A percentile compares a stretch with the other conserved stretches of the same genome.
These are phyloP conservation scores for Catagonus wagneri DNA, from an alignment of 2,113 vertebrate species.

Conservation along the genomic window DNA sequence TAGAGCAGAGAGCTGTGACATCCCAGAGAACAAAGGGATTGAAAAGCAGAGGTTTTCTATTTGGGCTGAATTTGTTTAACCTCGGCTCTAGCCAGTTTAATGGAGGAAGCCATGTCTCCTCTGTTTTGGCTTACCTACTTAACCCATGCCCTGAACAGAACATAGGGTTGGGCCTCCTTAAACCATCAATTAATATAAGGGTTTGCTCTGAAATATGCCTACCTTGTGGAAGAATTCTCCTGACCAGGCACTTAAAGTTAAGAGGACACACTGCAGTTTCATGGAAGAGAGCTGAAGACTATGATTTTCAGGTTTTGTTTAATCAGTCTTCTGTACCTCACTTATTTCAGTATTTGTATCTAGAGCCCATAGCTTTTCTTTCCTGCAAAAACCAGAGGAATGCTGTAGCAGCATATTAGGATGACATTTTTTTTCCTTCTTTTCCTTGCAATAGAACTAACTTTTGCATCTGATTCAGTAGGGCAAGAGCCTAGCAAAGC, in stretches of 20 bases:
- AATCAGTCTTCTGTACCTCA: not conserved
- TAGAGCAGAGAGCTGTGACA: conserved; percentile 86
- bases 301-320: conserved; percentile 57
- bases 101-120: conserved; percentile 65
- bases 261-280: conserved; percentile 42
- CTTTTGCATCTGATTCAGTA: conserved; percentile 62
- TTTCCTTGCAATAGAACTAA: conserved; percentile 46
- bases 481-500: conserved; percentile 53
- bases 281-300: not conserved
- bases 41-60: conserved; percentile 82
- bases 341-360: not conserved
- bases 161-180: conserved; percentile 36
- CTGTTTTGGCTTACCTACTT: conserved; percentile 57
- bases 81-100: conserved; percentile 72
- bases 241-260: conserved; percentile 50
- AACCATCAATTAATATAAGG: conserved; percentile 36
- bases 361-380: not conserved
- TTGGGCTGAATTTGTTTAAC: conserved; percentile 74
- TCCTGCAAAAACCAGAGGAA: conserved; percentile 25
- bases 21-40: conserved; percentile 82
- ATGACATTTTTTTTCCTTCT: not conserved
- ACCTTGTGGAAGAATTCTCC: conserved; percentile 63
- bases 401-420: not conserved
- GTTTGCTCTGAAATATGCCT: conserved; percentile 51
- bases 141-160: conserved; percentile 41